Conservation (phyloP, 2,113 vertebrate species). For the Paramisgurnus dabryanus region DNA sequence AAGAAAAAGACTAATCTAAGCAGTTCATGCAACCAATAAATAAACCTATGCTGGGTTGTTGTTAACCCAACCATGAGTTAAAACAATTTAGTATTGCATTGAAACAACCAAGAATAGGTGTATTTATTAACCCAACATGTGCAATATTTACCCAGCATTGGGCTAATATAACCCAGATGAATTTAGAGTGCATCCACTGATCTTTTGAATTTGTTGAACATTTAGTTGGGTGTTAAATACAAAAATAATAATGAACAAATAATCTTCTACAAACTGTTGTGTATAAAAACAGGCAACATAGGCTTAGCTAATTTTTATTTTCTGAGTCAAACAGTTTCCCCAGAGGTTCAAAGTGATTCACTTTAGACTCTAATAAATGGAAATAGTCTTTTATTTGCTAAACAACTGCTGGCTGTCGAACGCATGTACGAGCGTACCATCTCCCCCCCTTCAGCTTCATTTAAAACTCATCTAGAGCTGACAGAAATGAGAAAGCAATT, state of each 20-base stretch:
- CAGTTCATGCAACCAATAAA: too few species aligned
- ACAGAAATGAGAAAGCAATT: background rate
- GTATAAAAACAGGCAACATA: background rate
- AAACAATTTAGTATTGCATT: too few species aligned
- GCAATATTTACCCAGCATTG: too few species aligned
- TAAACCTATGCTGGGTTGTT: too few species aligned
- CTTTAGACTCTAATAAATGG: constrained; percentile 24
- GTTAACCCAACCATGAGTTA: too few species aligned
- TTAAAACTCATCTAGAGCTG: constrained; percentile 9
- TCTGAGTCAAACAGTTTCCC: constrained; percentile 5
- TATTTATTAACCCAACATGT: too few species aligned
- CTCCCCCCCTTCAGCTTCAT: background rate
- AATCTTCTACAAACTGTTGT: background rate
- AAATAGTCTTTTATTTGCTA: constrained; percentile 35
- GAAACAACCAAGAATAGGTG: too few species aligned
- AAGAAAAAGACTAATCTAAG: too few species aligned
- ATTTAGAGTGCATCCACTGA: background rate
- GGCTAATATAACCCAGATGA: too few species aligned
- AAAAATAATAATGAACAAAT: background rate
- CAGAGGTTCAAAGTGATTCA: constrained; percentile 30
- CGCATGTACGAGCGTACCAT: background rate
- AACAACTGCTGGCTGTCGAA: constrained; percentile 15
- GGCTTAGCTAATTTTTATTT: background rate
- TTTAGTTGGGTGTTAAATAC: background rate
- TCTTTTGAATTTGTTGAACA: background rate